Base-by-base conservation (phyloP, 2,797 vertebrate species). In the Pipistrellus nathusii region DNA sequence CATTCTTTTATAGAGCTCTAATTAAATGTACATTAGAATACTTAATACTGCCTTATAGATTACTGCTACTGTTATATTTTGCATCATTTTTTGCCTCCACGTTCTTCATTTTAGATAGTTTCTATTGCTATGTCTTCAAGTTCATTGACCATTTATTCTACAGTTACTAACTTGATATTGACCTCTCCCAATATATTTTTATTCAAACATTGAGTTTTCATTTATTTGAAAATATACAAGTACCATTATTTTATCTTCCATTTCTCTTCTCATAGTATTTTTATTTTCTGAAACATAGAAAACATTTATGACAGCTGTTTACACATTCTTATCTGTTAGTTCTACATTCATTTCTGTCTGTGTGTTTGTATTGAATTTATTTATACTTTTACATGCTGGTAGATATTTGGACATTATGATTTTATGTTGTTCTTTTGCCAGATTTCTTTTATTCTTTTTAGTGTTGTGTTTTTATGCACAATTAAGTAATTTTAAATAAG, bases 401-500 rank as follows among this genome's bases (percentile, higher is more conserved):
- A 76, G 8, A 64, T 82, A 41, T 80, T 80, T 59, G 69, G 69
- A 8, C 66, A 38, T 69, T 69, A 25, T 59, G 20, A 38, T 48
- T 69, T 94, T 53, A 13, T 35, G 3, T 25, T 64, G 8, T 38
- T 32, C 62, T 80, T 5, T 68, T 81, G n/a, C 6, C 72, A 20
- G 64, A 44, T 88, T 88, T 92, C 21, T 82, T 55, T 0, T 84
- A 80, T 38, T 41, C 14, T 12, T 88, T 71, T 55, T 57, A 77
- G 32, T 77, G 51, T 13, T 73, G 9, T 77, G 35, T 66, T 85
- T 81, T 62, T 75, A 73, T 46, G 12, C 9, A 69, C 27, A 78
- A 57, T 59, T 62, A 77, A 77, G 21, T 93, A 85, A 92, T 69
- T 77, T 94, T 55, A 96, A 85, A 64, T 86, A 44, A 87, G 3